Percentiles rank a stretch among this genome's conserved stretches.
phyloP scores from a whole-genome alignment of 2,888 invertebrate species.

The Hymenopus coronatus region DNA sequence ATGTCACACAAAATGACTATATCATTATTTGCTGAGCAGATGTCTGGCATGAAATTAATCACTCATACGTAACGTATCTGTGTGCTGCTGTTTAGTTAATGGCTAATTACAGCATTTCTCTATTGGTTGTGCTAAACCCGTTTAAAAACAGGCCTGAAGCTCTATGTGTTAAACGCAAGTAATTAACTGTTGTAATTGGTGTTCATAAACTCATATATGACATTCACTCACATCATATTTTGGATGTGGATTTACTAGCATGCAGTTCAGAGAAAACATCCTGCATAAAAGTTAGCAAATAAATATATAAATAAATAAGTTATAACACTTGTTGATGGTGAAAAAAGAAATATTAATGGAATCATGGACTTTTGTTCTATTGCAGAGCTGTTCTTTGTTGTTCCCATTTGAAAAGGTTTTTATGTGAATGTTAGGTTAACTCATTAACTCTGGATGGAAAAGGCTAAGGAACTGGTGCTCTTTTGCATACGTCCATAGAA shows the following conservation, averaged over 20 bases:
- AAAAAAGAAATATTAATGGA: background rate
- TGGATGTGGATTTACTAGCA: background rate
- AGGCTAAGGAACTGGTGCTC: background rate
- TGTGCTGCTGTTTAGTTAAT: slow-evolving; percentile 20
- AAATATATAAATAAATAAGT: slow-evolving; percentile 11
- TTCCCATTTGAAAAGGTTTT: background rate
- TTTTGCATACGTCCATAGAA: background rate
- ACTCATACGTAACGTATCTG: background rate
- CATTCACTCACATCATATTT: background rate
- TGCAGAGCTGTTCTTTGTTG: background rate
- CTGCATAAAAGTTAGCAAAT: slow-evolving; percentile 4
- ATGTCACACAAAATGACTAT: background rate
- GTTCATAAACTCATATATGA: background rate
- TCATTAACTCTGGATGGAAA: background rate
- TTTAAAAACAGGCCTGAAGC: slow-evolving; percentile 4
- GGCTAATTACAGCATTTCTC: slow-evolving; percentile 6
- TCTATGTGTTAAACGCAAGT: slow-evolving; percentile 17
- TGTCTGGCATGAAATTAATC: background rate
- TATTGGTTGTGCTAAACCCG: slow-evolving; percentile 20
- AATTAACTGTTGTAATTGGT: slow-evolving; percentile 28
- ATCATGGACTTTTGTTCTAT: background rate
- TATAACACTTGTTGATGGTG: slow-evolving; percentile 8
- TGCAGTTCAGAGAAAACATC: background rate
- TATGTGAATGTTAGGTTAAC: background rate
- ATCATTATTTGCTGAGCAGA: background rate